Conservation (phyloP, 2,113 vertebrate genomes). For the Potamarius usumacintae region DNA sequence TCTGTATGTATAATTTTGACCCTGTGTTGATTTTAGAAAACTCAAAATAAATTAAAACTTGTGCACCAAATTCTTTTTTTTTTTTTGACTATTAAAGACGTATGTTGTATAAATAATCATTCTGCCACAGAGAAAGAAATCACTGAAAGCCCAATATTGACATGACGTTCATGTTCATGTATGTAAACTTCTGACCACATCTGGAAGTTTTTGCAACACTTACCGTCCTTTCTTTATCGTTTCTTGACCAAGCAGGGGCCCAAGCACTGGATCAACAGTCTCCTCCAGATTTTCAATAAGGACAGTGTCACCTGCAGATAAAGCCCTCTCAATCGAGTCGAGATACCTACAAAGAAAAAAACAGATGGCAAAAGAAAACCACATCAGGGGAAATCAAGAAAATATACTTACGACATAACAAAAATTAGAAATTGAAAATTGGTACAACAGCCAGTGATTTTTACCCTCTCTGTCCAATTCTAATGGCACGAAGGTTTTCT, state of each 20-base stretch:
- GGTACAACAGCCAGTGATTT: not conserved
- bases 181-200: too few relatives aligned
- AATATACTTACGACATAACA: not conserved
- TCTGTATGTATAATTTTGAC: too few relatives aligned
- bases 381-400: not conserved
- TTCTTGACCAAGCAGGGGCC: slow-evolving; percentile 87
- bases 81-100: too few relatives aligned
- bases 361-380: not conserved
- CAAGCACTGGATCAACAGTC: slow-evolving; percentile 86
- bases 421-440: not conserved
- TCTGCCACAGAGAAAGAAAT: too few relatives aligned
- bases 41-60: too few relatives aligned
- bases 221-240: slow-evolving; percentile 94
- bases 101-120: too few relatives aligned
- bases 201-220: slow-evolving; percentile 43
- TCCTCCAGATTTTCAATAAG: slow-evolving; percentile 94
- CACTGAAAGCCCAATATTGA: too few relatives aligned
- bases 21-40: too few relatives aligned
- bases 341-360: slow-evolving; percentile 77
- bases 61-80: too few relatives aligned
- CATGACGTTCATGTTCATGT: too few relatives aligned
- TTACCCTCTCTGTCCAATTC: slow-evolving; percentile 84
- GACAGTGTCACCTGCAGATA: slow-evolving; percentile 83
- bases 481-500: slow-evolving; percentile 72
- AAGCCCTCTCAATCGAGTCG: slow-evolving; percentile 81